phyloP scores from a whole-genome alignment of 2,113 vertebrate genomes.

The Bos taurus region DNA sequence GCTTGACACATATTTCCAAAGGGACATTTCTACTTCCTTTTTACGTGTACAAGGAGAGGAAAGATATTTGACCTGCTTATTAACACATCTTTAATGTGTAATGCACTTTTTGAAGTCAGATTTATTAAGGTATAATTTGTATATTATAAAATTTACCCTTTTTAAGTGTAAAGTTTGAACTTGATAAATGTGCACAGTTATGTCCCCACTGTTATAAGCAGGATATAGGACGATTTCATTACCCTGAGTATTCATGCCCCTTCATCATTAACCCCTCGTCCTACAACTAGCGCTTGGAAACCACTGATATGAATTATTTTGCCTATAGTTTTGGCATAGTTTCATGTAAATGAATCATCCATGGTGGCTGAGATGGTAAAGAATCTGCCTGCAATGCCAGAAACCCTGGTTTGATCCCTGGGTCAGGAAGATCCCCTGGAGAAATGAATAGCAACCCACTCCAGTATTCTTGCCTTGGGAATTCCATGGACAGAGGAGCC shows the following conservation, averaged over 20 bases:
- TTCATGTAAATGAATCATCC: not conserved
- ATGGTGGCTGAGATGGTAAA: not conserved
- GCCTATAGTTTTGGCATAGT: not conserved
- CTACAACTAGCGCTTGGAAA: not conserved
- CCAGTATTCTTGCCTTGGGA: not conserved
- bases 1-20: constrained; percentile 34
- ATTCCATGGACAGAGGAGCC: not conserved
- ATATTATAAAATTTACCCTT: not conserved
- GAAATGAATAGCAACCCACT: not conserved
- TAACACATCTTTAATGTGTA: not conserved
- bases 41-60: constrained; percentile 50
- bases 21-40: constrained; percentile 42
- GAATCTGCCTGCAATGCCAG: not conserved
- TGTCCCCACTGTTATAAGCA: not conserved
- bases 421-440: not conserved
- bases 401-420: not conserved
- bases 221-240: not conserved
- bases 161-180: not conserved
- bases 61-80: constrained; percentile 44
- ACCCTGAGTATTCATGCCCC: not conserved
- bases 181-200: not conserved
- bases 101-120: not conserved
- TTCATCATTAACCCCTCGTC: not conserved
- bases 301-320: not conserved
- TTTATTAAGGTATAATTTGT: not conserved